A percentile compares a stretch with the other conserved stretches of the same genome.
Evolutionary conservation across 2,888 invertebrate species (phyloP).

Genomic region (Drosophila acutilabella): DNA sequence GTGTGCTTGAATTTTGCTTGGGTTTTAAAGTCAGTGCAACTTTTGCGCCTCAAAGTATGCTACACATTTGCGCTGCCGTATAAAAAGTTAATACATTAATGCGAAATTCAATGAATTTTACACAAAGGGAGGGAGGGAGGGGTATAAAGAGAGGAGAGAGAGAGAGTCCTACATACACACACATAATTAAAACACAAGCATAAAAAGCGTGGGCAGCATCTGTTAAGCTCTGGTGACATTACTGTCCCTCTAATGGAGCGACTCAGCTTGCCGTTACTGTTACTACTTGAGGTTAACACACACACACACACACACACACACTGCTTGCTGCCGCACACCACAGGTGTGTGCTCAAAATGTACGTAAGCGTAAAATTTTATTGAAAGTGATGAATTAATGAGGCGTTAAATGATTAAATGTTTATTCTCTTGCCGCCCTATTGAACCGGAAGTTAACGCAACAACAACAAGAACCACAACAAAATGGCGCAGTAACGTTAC

Average conservation of each 20-base stretch:
- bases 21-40: slow-evolving; percentile 46
- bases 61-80: slow-evolving; percentile 34
- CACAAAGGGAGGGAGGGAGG: background rate
- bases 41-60: slow-evolving; percentile 59
- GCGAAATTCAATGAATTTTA: slow-evolving; percentile 67
- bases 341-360: slow-evolving; percentile 48
- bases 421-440: slow-evolving; percentile 80
- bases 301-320: slow-evolving; percentile 34
- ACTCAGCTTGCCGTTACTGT: slow-evolving; percentile 15
- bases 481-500: slow-evolving; percentile 36
- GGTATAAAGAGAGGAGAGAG: too few species aligned
- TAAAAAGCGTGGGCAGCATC: slow-evolving; percentile 8
- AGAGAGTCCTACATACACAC: slow-evolving; percentile 23
- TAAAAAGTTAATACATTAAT: slow-evolving; percentile 68
- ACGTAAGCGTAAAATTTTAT: slow-evolving; percentile 80
- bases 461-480: slow-evolving; percentile 32
- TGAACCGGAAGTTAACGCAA: slow-evolving; percentile 78
- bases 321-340: slow-evolving; percentile 19
- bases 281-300: slow-evolving; percentile 56
- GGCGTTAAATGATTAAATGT: slow-evolving; percentile 80
- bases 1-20: slow-evolving; percentile 25
- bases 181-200: slow-evolving; percentile 63
- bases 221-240: slow-evolving; percentile 34
- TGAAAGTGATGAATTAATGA: slow-evolving; percentile 82
- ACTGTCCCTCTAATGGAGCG: slow-evolving; percentile 46